Conservation (phyloP, 92 coral and sea anemone genomes). For the Zoanthus gigantus region DNA sequence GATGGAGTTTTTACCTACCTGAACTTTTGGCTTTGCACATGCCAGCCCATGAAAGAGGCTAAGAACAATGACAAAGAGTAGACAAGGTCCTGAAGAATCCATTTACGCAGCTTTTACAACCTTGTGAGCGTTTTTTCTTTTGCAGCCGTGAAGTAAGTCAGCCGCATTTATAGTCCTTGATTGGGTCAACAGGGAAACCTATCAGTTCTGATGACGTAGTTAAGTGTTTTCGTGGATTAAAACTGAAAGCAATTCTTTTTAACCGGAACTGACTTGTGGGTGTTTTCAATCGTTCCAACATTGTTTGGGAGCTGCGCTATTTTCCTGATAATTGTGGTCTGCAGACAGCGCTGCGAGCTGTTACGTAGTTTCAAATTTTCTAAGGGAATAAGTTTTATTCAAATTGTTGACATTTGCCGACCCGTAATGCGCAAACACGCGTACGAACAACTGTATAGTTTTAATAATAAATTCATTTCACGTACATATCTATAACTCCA, state of each 20-base stretch:
- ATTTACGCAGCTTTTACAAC: neutral
- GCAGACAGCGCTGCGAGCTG: neutral
- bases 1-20: neutral
- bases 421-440: neutral
- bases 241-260: neutral
- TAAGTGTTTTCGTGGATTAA: neutral
- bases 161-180: slow-evolving; percentile 18
- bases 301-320: neutral
- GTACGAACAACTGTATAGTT: neutral
- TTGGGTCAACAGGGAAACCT: neutral
- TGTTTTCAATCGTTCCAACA: neutral
- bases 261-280: neutral
- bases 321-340: neutral
- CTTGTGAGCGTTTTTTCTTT: neutral
- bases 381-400: neutral
- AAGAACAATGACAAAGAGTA: neutral
- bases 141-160: neutral
- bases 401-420: neutral
- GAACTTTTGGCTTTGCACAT: slow-evolving; percentile 22
- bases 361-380: slow-evolving; percentile 17
- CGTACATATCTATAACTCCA: neutral
- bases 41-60: neutral
- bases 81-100: neutral
- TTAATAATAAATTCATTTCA: neutral
- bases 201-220: neutral